A percentile compares a stretch with the other conserved stretches of the same genome.
These are phyloP conservation scores for Penaeus japonicus DNA, from an alignment of 1,140 invertebrate genomes.

Conservation along the genomic window DNA sequence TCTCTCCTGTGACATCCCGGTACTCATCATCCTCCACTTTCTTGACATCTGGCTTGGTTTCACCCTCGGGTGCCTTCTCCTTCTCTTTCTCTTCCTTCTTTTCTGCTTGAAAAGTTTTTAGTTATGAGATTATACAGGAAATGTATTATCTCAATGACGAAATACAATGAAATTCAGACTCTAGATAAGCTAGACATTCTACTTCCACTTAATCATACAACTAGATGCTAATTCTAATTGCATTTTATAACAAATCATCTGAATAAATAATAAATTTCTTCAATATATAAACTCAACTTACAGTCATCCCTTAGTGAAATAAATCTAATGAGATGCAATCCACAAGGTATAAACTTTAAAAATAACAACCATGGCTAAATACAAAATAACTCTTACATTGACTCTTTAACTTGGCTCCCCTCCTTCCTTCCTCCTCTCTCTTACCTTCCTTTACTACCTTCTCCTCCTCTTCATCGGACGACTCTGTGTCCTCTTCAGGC, in stretches of 20 bases:
- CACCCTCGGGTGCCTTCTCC: slow-evolving; percentile 67
- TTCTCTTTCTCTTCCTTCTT: slow-evolving; percentile 58
- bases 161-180: no score
- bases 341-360: no score
- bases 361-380: not conserved
- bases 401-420: no score
- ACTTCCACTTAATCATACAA: no score
- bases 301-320: no score
- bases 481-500: slow-evolving; percentile 64
- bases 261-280: not conserved
- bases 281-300: no score
- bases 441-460: not conserved
- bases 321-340: no score
- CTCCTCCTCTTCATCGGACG: slow-evolving; percentile 62
- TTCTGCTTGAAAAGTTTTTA: slow-evolving; percentile 54
- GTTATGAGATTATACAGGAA: not conserved
- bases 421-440: not conserved
- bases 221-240: no score
- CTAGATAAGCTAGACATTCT: no score
- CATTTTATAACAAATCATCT: not conserved
- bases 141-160: no score
- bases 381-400: no score
- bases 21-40: slow-evolving; percentile 96
- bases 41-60: slow-evolving; percentile 75
- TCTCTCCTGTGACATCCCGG: slow-evolving; percentile 67